phyloP scores from a whole-genome alignment of 2,113 vertebrate genomes.

The Bos taurus region DNA sequence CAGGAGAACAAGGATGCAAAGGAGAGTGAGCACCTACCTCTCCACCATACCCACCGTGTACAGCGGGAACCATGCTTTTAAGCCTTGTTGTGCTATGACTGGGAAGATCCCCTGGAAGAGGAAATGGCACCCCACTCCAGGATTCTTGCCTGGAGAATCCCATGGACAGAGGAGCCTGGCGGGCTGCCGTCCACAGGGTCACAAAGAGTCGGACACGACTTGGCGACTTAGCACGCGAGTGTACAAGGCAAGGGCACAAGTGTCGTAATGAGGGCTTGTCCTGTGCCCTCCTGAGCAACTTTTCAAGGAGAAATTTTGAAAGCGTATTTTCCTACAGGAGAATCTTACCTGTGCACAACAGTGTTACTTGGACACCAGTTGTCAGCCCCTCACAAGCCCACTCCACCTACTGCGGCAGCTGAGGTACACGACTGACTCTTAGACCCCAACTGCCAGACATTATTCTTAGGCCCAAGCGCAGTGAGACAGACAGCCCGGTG shows the following conservation, averaged over 20 bases:
- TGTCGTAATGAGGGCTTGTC: accelerated
- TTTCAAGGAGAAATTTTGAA: background rate
- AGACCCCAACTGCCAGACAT: background rate
- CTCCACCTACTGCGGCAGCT: accelerated
- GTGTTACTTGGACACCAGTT: accelerated
- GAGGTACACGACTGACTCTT: accelerated
- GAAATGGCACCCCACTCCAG: background rate
- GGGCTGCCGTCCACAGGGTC: background rate
- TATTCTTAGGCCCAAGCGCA: accelerated
- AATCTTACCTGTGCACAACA: accelerated
- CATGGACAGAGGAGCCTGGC: background rate
- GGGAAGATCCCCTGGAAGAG: background rate
- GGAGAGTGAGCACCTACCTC: accelerated
- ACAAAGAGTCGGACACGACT: background rate
- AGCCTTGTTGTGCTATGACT: accelerated
- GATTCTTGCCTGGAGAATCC: background rate
- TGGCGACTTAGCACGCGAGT: background rate
- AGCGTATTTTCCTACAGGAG: background rate
- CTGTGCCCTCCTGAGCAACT: accelerated
- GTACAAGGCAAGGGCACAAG: accelerated
- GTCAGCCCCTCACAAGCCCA: accelerated
- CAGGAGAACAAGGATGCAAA: no score
- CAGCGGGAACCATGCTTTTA: accelerated
- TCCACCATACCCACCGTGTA: accelerated
- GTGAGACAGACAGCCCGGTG: background rate